Evolutionary conservation across 1,140 invertebrate genomes (phyloP).

Genomic region (Venturia canescens): DNA sequence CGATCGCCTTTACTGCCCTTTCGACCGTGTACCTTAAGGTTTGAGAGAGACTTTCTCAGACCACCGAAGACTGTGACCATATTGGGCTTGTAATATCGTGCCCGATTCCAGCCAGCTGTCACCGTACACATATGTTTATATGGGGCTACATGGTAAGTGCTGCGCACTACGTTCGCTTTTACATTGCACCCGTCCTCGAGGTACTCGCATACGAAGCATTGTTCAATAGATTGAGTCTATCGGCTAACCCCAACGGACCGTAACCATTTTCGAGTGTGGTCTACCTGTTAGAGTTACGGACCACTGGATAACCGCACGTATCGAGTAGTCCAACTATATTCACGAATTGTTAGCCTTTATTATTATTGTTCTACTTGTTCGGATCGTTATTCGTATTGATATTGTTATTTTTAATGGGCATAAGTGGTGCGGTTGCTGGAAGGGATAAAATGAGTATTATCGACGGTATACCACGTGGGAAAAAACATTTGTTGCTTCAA

Average conservation of each 20-base stretch:
- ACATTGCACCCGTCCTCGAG: neutral
- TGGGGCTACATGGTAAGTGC: neutral
- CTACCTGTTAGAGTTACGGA: neutral
- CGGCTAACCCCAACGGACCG: conserved; percentile 8
- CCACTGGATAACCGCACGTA: neutral
- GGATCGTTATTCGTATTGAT: neutral
- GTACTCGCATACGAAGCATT: neutral
- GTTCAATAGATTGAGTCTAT: neutral
- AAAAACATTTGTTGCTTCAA: no score
- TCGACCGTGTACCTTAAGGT: neutral
- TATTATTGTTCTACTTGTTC: neutral
- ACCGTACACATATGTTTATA: neutral
- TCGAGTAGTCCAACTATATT: neutral
- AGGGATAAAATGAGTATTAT: no score
- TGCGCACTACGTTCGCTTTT: neutral
- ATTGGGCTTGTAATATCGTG: neutral
- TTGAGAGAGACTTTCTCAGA: neutral
- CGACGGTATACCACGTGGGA: no score
- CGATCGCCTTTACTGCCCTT: neutral
- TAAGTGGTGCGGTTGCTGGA: neutral
- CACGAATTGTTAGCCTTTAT: neutral
- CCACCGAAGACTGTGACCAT: neutral
- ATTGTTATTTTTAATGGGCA: neutral
- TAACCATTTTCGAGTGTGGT: neutral
- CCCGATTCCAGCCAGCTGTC: neutral